A percentile compares a stretch with the other conserved stretches of the same genome.
Conservation (phyloP, 2,888 invertebrate genomes). For the Habroteleia sp. region DNA sequence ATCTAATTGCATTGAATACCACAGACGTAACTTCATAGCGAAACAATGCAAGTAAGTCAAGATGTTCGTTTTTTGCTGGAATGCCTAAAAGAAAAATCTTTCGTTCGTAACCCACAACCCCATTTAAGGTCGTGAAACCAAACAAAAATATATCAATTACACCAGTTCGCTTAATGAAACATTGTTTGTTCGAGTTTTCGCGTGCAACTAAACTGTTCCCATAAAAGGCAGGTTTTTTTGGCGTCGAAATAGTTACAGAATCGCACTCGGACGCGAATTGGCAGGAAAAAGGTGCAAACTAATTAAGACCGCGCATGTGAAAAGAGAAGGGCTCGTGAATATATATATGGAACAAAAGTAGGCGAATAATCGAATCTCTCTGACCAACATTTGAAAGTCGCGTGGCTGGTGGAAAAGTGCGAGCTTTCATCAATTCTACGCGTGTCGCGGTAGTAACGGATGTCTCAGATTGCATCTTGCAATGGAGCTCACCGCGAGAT, state of each 20-base stretch:
- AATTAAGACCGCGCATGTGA: constrained; percentile 28
- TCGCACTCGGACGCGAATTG: neutral
- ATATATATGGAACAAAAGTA: constrained; percentile 38
- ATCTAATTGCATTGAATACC: constrained; percentile 19
- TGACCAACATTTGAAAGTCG: constrained; percentile 36
- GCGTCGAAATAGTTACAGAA: neutral
- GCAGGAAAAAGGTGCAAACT: constrained; percentile 25
- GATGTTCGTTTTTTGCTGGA: constrained; percentile 13
- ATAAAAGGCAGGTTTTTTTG: constrained; percentile 2
- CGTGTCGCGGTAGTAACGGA: constrained; percentile 24
- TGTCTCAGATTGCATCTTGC: constrained; percentile 40
- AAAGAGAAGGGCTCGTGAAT: constrained; percentile 23
- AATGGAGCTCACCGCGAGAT: constrained; percentile 16
- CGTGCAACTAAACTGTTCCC: constrained; percentile 1
- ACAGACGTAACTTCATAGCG: constrained; percentile 2
- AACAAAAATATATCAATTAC: constrained; percentile 23
- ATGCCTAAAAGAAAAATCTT: constrained; percentile 17
- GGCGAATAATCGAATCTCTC: constrained; percentile 32
- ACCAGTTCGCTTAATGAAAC: neutral
- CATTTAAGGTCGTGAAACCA: constrained; percentile 20
- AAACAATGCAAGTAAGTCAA: constrained; percentile 32
- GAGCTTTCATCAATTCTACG: constrained; percentile 31
- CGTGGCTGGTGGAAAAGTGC: constrained; percentile 26
- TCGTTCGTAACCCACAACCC: constrained; percentile 12
- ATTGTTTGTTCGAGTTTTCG: constrained; percentile 24